Conservation (phyloP, 2,797 vertebrate species). For the Triplophysa bombifrons region DNA sequence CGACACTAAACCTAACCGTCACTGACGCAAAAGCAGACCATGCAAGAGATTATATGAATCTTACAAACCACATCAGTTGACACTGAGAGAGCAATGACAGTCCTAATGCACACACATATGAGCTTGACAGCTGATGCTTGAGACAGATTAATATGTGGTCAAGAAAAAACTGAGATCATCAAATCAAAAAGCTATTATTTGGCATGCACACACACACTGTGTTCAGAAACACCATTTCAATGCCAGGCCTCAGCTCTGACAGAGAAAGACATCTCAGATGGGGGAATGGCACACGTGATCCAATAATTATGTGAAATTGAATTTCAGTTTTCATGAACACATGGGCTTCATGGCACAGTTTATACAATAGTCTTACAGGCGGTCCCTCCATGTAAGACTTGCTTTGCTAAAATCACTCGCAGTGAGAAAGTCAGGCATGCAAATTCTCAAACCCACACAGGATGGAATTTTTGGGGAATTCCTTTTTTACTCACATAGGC, state of each 20-base stretch:
- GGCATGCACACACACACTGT: slow-evolving; percentile 81
- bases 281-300: slow-evolving; percentile 59
- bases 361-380: slow-evolving; percentile 18
- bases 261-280: slow-evolving; percentile 73
- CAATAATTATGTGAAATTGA: slow-evolving; percentile 2
- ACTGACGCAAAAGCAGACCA: too few species aligned
- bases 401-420: slow-evolving; percentile 52
- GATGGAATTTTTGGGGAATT: slow-evolving; percentile 40
- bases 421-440: slow-evolving; percentile 54
- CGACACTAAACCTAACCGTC: too few species aligned
- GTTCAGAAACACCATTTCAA: slow-evolving; percentile 76
- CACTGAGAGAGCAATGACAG: too few species aligned
- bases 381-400: slow-evolving; percentile 56
- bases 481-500: slow-evolving; percentile 72
- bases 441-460: slow-evolving; percentile 43
- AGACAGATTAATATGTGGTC: slow-evolving; percentile 46
- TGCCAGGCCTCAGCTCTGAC: slow-evolving; percentile 63
- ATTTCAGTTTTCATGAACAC: slow-evolving; percentile 16
- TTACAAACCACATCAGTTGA: too few species aligned
- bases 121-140: slow-evolving; percentile 44
- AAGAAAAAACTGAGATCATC: slow-evolving; percentile 58
- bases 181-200: slow-evolving; percentile 65
- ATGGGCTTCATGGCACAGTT: background rate
- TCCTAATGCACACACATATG: slow-evolving; percentile 29
- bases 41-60: too few species aligned